phyloP scores from a whole-genome alignment of 2,797 vertebrate genomes.

The Chelidonichthys spinosus region DNA sequence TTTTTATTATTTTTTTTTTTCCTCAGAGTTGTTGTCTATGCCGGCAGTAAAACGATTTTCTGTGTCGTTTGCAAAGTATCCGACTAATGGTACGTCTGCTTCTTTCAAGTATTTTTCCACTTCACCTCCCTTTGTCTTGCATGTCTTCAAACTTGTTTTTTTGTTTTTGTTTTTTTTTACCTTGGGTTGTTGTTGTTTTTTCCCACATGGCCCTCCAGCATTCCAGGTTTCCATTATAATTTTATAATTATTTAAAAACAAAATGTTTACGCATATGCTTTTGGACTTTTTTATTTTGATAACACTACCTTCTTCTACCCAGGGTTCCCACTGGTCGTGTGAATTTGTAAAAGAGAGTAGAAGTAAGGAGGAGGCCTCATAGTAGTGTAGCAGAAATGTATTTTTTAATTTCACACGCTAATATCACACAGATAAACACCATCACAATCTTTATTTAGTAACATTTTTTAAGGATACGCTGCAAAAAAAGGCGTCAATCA shows the following conservation, averaged over 20 bases:
- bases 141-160: constrained; percentile 82
- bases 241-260: constrained; percentile 31
- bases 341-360: constrained; percentile 14
- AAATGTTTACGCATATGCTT: constrained; percentile 61
- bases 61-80: constrained; percentile 99
- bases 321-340: constrained; percentile 75
- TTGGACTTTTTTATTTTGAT: constrained; percentile 68
- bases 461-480: too few species aligned
- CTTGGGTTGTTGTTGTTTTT: constrained; percentile 51
- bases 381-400: not conserved
- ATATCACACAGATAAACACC: too few species aligned
- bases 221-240: constrained; percentile 66
- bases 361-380: constrained; percentile 3
- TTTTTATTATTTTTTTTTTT: constrained; percentile 92
- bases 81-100: constrained; percentile 99
- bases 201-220: constrained; percentile 73
- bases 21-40: constrained; percentile 99
- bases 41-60: constrained; percentile 99
- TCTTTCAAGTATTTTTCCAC: constrained; percentile 93
- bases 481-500: too few species aligned
- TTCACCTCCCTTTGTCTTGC: constrained; percentile 86
- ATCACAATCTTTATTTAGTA: too few species aligned
- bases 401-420: too few species aligned
- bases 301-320: constrained; percentile 78
- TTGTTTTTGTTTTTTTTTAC: constrained; percentile 50